Evolutionary conservation across 2,888 invertebrate genomes (phyloP), one percentile per base, ranked within the genome.

Genomic region (Onthophagus sagittarius): DNA sequence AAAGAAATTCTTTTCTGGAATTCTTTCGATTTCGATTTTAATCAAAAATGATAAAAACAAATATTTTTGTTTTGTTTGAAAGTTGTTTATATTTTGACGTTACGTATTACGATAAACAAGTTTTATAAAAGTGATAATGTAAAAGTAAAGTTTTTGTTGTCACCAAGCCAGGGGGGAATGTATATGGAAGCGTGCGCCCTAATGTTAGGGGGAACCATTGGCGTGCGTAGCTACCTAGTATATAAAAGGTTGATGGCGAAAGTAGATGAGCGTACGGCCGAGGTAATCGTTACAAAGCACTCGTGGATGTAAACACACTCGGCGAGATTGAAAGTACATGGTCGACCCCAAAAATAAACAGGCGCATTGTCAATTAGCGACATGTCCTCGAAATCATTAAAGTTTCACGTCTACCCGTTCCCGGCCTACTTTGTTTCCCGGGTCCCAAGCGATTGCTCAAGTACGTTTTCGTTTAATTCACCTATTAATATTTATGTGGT

Each of bases 291-390:
- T 78, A 78, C 79, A 78, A 78, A 80, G 78, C 82, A 82, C 83
- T 84, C 79, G 82, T 80, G 78, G 80, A 81, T 81, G 84, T 83
- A 84, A 84, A 84, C 84, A 84, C 79, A 83, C 84, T 84, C 78
- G 82, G 82, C 79, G 80, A 81, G 83, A 84, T 84, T 84, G 84
- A 82, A 84, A 84, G 83, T 84, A 81, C 82, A 82, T 81, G 82
- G 81, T 78, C 82, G 80, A 82, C 83, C 84, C 84, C 83, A 83
- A 83, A 81, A 84, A 84, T 83, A 84, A 84, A 84, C 83, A 83
- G 23, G 76, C 80, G 80, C 82, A 82, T 82, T 83, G 83, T 84
- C 84, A 84, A 83, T 84, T 84, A 83, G 82, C 80, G 81, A 79
- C 77, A 76, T 74, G 74, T 74, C 71, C 71, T 72, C 72, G 72